A percentile compares a stretch with the other conserved stretches of the same genome.
Evolutionary conservation across 2,797 vertebrate genomes (phyloP).

Genomic region (Oryzias sinensis): DNA sequence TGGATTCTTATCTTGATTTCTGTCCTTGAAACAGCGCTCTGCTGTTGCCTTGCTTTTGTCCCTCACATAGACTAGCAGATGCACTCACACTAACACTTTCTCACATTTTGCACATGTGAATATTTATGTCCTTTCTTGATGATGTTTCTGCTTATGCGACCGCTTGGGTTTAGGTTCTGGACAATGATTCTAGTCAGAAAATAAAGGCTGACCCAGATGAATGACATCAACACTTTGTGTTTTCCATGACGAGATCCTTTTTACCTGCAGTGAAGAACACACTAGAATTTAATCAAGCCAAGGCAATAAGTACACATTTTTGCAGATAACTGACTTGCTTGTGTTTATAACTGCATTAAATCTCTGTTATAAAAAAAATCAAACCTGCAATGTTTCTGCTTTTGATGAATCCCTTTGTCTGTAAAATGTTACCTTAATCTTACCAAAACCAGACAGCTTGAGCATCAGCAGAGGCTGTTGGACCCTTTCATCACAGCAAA

Average conservation of each 20-base stretch:
- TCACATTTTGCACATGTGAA: constrained; percentile 17
- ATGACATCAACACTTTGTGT: constrained; percentile 48
- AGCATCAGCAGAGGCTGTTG: too few species aligned
- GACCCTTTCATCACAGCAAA: too few species aligned
- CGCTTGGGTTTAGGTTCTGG: constrained; percentile 49
- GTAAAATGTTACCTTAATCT: too few species aligned
- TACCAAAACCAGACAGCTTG: too few species aligned
- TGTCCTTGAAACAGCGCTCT: constrained; percentile 27
- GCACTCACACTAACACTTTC: constrained; percentile 31
- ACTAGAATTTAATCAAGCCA: constrained; percentile 51
- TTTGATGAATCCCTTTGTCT: too few species aligned
- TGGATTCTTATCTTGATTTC: constrained; percentile 19
- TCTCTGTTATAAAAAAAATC: constrained; percentile 72
- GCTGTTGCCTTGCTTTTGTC: constrained; percentile 44
- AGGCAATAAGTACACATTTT: constrained; percentile 78
- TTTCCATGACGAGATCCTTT: constrained; percentile 1
- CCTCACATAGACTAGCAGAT: constrained; percentile 37
- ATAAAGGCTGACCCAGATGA: constrained; percentile 38
- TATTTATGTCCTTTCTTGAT: constrained; percentile 8
- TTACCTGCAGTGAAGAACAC: constrained; percentile 30
- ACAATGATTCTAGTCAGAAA: constrained; percentile 30
- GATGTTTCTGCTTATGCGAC: constrained; percentile 44
- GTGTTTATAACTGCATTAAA: constrained; percentile 52
- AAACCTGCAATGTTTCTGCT: too few species aligned
- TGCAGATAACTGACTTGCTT: constrained; percentile 50